Conservation (phyloP, 2,113 vertebrate genomes). For the Neofelis nebulosa region DNA sequence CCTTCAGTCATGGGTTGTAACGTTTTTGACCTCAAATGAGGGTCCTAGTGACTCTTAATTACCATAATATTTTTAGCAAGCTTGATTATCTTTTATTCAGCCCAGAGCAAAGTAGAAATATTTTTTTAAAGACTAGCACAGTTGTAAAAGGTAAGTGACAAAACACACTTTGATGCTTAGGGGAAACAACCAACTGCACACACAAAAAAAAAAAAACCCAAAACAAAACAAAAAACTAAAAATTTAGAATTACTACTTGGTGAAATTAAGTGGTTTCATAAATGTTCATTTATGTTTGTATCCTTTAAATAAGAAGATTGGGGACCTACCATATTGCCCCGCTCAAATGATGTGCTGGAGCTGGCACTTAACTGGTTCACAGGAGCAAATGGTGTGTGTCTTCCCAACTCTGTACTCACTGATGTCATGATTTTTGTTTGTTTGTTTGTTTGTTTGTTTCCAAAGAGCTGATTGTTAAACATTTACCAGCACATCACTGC, state of each 20-base stretch:
- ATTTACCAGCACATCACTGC: neutral
- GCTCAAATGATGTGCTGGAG: neutral
- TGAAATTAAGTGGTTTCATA: constrained; percentile 4
- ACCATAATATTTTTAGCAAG: neutral
- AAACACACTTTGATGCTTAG: neutral
- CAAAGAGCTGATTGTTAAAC: neutral
- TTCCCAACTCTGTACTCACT: neutral
- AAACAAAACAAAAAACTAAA: neutral
- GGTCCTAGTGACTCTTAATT: neutral
- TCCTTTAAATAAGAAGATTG: neutral
- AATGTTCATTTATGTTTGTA: neutral
- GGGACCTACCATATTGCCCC: neutral
- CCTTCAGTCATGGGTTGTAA: neutral
- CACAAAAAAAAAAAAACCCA: neutral
- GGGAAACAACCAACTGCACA: neutral
- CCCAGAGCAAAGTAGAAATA: neutral
- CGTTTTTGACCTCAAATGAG: neutral
- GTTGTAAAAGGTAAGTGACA: neutral
- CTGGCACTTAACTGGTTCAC: neutral
- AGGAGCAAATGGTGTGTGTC: neutral
- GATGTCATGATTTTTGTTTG: neutral
- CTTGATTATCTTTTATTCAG: constrained; percentile 3
- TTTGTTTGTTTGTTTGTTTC: neutral
- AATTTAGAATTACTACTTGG: neutral
- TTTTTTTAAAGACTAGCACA: neutral